These are phyloP conservation scores for Pomacea canaliculata DNA, from an alignment of 2,888 invertebrate genomes.

Conservation along the genomic window DNA sequence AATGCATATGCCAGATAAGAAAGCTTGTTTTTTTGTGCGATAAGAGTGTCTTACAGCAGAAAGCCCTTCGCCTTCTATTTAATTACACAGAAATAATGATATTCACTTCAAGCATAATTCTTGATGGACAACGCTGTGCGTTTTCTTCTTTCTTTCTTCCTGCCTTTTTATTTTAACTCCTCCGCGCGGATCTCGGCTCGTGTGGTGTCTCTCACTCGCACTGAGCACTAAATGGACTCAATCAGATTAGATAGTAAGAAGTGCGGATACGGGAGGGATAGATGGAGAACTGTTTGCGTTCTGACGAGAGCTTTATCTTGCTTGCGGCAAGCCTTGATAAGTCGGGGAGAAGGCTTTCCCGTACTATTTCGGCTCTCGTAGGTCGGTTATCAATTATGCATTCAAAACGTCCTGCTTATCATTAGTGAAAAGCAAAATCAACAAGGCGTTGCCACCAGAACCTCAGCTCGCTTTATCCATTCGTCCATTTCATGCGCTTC, in stretches of 20 bases:
- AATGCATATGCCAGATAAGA: constrained; percentile 4
- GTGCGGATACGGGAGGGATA: neutral
- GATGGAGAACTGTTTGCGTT: constrained; percentile 9
- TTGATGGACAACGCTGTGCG: neutral
- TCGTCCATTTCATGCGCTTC: too few relatives aligned
- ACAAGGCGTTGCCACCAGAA: too few relatives aligned
- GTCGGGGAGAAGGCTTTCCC: too few relatives aligned
- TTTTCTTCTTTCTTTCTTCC: neutral
- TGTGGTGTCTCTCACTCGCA: too few relatives aligned
- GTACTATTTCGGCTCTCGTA: too few relatives aligned
- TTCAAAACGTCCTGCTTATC: constrained; percentile 9
- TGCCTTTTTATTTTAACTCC: neutral
- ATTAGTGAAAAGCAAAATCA: neutral
- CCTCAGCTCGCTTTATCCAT: too few relatives aligned
- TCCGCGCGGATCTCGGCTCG: too few relatives aligned
- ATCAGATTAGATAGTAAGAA: constrained; percentile 11
- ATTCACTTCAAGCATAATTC: constrained; percentile 6
- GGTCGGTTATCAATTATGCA: constrained; percentile 11
- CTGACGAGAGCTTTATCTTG: constrained; percentile 1
- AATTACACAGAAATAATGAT: constrained; percentile 13
- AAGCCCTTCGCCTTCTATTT: constrained; percentile 1
- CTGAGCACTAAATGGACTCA: constrained; percentile 11
- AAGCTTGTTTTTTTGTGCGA: constrained; percentile 6
- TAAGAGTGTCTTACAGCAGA: constrained; percentile 5
- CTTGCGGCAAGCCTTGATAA: neutral